Conservation (phyloP, 2,113 vertebrate genomes). For the Gymnarchus niloticus region DNA sequence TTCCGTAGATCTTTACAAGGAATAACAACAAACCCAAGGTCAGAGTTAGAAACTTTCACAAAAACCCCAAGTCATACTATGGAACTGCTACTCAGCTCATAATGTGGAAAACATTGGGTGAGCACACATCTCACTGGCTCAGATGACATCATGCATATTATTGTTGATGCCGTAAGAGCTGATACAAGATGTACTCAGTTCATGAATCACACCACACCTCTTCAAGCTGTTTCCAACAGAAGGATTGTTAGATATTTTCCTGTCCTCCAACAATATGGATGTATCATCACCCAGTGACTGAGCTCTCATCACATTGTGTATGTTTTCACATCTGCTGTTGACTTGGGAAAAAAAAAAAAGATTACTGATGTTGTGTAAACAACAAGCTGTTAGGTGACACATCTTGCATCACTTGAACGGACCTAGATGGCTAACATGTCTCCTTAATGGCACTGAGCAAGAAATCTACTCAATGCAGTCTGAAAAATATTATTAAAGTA, state of each 20-base stretch:
- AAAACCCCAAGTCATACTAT: not conserved
- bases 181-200: not conserved
- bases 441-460: not conserved
- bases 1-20: not conserved
- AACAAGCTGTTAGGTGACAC: not conserved
- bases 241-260: constrained; percentile 27
- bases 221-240: constrained; percentile 5
- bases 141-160: constrained; percentile 19
- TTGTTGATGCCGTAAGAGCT: constrained; percentile 7
- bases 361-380: not conserved
- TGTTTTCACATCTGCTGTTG: not conserved
- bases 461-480: not conserved
- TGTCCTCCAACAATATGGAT: constrained; percentile 37
- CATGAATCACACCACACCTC: constrained; percentile 20
- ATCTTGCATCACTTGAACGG: not conserved
- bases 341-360: not conserved
- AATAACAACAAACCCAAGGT: not conserved
- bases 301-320: not conserved
- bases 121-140: not conserved
- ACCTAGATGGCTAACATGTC: not conserved
- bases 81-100: not conserved
- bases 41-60: not conserved
- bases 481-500: not conserved
- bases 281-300: not conserved
- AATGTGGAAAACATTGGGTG: not conserved